Conservation (phyloP, 2,888 invertebrate genomes). For the Perithous albicinctus region DNA sequence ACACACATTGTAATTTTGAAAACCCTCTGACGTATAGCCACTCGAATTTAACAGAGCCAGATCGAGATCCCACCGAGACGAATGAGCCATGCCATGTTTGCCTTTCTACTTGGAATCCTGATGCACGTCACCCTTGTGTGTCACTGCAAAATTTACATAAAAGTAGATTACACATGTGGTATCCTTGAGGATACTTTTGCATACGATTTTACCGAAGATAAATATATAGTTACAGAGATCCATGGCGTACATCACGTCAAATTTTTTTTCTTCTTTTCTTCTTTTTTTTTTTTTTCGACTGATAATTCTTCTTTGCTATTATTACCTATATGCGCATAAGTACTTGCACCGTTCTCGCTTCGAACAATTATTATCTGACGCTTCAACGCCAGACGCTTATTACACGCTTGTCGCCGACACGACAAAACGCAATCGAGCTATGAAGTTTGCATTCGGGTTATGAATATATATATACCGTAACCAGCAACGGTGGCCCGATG, state of each 20-base stretch:
- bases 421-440: conserved; percentile 53
- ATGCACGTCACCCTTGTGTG: conserved; percentile 9
- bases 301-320: conserved; percentile 38
- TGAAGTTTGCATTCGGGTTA: conserved; percentile 36
- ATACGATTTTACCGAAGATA: conserved; percentile 2
- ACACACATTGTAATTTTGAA: not conserved
- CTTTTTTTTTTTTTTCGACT: conserved; percentile 36
- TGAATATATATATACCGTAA: conserved; percentile 58
- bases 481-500: conserved; percentile 55
- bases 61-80: not conserved
- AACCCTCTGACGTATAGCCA: not conserved
- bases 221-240: conserved; percentile 11
- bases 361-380: conserved; percentile 59
- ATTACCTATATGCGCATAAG: conserved; percentile 14
- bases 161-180: not conserved
- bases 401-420: conserved; percentile 54
- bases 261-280: not conserved
- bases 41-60: not conserved
- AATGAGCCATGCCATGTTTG: not conserved
- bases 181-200: conserved; percentile 7
- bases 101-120: conserved; percentile 12
- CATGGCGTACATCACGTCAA: not conserved
- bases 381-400: conserved; percentile 52
- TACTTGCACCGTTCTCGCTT: conserved; percentile 30
- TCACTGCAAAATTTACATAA: conserved; percentile 14